phyloP scores from a whole-genome alignment of 2,888 invertebrate species.

The Zeuzera pyrina region DNA sequence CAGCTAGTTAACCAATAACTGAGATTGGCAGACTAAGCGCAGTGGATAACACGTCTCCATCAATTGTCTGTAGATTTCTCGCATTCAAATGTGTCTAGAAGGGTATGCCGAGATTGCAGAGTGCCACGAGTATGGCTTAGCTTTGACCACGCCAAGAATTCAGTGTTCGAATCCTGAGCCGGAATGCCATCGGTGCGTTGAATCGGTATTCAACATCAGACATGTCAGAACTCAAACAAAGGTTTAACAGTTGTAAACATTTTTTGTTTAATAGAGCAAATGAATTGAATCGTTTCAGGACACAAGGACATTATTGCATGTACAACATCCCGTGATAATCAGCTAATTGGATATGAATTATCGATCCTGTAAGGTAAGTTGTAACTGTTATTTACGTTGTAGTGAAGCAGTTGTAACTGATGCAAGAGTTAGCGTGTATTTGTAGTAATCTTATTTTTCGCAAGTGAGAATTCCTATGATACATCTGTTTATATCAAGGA shows the following conservation, averaged over 20 bases:
- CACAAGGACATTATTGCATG: no score
- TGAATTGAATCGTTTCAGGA: no score
- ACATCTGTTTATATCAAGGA: no score
- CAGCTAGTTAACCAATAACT: slow-evolving; percentile 28
- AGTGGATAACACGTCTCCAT: slow-evolving; percentile 56
- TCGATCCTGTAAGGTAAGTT: slow-evolving; percentile 42
- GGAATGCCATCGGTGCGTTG: slow-evolving; percentile 66
- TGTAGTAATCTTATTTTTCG: slow-evolving; percentile 13
- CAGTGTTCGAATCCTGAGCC: slow-evolving; percentile 56
- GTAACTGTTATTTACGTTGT: no score
- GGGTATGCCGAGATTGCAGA: slow-evolving; percentile 44
- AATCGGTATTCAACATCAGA: slow-evolving; percentile 54
- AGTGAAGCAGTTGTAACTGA: slow-evolving; percentile 29
- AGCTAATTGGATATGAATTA: slow-evolving; percentile 58
- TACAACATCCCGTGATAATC: slow-evolving; percentile 40
- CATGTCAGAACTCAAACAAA: slow-evolving; percentile 43
- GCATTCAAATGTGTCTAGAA: slow-evolving; percentile 53
- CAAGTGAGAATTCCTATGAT: background rate
- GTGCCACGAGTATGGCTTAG: slow-evolving; percentile 47
- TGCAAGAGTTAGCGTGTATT: slow-evolving; percentile 23
- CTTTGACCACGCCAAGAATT: slow-evolving; percentile 58
- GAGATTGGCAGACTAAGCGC: slow-evolving; percentile 46
- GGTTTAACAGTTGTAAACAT: background rate
- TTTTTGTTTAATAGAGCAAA: slow-evolving; percentile 16
- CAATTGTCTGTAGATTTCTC: slow-evolving; percentile 56